phyloP scores from a whole-genome alignment of 2,113 vertebrate genomes.

The Saccopteryx bilineata region DNA sequence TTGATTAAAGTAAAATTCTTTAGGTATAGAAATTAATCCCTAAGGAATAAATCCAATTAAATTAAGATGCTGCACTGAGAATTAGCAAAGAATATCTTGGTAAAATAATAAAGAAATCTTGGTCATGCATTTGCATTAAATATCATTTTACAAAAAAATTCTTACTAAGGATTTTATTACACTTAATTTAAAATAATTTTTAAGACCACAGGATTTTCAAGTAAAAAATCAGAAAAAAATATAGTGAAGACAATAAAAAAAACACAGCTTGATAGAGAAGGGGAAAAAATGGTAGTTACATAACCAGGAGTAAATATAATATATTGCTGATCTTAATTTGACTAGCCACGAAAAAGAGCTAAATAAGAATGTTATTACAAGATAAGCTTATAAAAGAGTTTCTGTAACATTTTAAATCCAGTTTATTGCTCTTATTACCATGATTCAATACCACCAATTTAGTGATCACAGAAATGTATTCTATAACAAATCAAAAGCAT shows the following conservation, averaged over 20 bases:
- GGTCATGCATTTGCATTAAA: neutral
- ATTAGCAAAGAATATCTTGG: neutral
- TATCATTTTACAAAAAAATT: neutral
- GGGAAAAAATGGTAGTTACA: neutral
- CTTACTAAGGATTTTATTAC: neutral
- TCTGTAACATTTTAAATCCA: too few relatives aligned
- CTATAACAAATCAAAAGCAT: too few relatives aligned
- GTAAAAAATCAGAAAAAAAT: neutral
- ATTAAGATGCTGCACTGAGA: neutral
- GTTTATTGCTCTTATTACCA: too few relatives aligned
- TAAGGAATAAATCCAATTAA: neutral
- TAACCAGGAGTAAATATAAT: too few relatives aligned
- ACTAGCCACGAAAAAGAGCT: too few relatives aligned
- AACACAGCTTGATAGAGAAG: neutral
- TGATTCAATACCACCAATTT: too few relatives aligned
- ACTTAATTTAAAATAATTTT: slow-evolving; percentile 36
- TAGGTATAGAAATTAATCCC: neutral
- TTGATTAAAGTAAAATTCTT: slow-evolving; percentile 10
- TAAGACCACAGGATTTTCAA: neutral
- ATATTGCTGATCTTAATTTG: too few relatives aligned
- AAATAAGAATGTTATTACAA: too few relatives aligned
- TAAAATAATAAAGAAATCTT: slow-evolving; percentile 13
- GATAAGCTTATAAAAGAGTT: too few relatives aligned
- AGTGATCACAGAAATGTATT: too few relatives aligned
- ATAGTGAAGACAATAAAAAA: neutral